Conservation (phyloP, 35 echinoderm and acorn worm genomes). For the Ophioderma brevispina region DNA sequence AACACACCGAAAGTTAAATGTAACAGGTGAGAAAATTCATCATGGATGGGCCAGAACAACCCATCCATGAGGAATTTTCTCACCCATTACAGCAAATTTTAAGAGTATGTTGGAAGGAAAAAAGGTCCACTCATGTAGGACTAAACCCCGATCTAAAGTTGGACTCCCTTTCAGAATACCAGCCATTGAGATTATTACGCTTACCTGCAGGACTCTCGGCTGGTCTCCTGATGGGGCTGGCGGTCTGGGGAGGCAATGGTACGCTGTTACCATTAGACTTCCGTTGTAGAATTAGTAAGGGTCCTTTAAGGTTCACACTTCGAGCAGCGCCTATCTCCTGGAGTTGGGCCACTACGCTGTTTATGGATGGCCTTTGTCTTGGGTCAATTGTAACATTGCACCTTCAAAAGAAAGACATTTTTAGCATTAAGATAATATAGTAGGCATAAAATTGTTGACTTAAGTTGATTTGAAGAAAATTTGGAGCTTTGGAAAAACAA, state of each 20-base stretch:
- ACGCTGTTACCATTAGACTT: neutral
- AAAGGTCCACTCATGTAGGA: too few species aligned
- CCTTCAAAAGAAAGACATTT: too few species aligned
- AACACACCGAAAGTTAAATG: too few species aligned
- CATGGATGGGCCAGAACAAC: too few species aligned
- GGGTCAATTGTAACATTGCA: slow-evolving; percentile 96
- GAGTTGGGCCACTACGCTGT: slow-evolving; percentile 69
- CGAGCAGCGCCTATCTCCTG: slow-evolving; percentile 93
- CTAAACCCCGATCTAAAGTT: too few species aligned
- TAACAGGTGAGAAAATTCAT: too few species aligned
- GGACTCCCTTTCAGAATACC: too few species aligned
- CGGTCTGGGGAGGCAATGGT: neutral
- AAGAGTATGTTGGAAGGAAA: too few species aligned
- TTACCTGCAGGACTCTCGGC: slow-evolving; percentile 32
- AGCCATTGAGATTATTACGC: too few species aligned
- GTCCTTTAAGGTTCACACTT: slow-evolving; percentile 65
- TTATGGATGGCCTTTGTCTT: slow-evolving; percentile 64
- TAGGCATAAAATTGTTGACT: too few species aligned
- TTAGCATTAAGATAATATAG: neutral
- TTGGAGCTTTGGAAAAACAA: neutral
- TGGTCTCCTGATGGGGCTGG: slow-evolving; percentile 40
- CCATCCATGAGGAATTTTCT: too few species aligned
- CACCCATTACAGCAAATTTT: too few species aligned
- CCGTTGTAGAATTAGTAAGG: slow-evolving; percentile 35
- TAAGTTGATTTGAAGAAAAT: neutral